A percentile compares a stretch with the other conserved stretches of the same genome.
These are phyloP conservation scores for Noctua comes DNA, from an alignment of 2,888 invertebrate species.

Conservation along the genomic window DNA sequence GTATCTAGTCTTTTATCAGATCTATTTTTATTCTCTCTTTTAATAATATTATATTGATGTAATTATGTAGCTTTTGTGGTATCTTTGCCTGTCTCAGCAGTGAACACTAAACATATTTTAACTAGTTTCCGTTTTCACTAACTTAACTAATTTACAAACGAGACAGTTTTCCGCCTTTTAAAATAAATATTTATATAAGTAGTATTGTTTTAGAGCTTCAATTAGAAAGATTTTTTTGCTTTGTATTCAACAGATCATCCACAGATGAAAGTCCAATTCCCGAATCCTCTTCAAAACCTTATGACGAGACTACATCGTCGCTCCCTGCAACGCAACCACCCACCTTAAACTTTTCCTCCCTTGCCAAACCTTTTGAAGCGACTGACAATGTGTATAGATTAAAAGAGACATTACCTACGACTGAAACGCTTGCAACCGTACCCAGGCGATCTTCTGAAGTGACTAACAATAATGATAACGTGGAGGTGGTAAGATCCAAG, in stretches of 20 bases:
- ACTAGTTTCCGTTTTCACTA: constrained; percentile 67
- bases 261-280: constrained; percentile 88
- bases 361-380: constrained; percentile 88
- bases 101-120: constrained; percentile 57
- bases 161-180: constrained; percentile 55
- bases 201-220: constrained; percentile 78
- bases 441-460: constrained; percentile 75
- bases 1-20: constrained; percentile 43
- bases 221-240: constrained; percentile 88
- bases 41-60: constrained; percentile 37
- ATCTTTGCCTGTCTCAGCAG: constrained; percentile 76
- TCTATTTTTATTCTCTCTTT: constrained; percentile 44
- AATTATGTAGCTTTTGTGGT: constrained; percentile 83
- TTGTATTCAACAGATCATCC: constrained; percentile 91
- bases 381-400: constrained; percentile 85
- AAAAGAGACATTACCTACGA: constrained; percentile 80
- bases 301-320: constrained; percentile 77
- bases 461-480: constrained; percentile 80
- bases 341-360: constrained; percentile 84
- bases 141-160: constrained; percentile 60
- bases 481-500: constrained; percentile 76
- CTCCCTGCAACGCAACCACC: constrained; percentile 76
- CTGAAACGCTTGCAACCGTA: constrained; percentile 77
- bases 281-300: constrained; percentile 84
- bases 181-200: constrained; percentile 70